Conservation (phyloP, 2,888 invertebrate genomes). For the Gandaritis pyraliata region DNA sequence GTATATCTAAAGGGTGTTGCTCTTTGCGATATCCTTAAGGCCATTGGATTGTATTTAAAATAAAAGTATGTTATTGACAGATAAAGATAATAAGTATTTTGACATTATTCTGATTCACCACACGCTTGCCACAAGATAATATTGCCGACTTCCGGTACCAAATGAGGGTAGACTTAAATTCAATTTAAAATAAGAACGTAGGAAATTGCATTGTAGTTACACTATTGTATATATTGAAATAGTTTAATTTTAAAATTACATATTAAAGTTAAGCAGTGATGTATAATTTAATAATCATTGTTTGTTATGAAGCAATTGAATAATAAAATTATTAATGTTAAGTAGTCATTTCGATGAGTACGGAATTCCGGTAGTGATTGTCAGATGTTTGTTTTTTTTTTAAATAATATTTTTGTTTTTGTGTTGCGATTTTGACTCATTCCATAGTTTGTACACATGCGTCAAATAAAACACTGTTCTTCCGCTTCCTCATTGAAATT, state of each 20-base stretch:
- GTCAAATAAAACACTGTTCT: constrained; percentile 5
- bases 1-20: constrained; percentile 33
- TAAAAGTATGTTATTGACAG: constrained; percentile 23
- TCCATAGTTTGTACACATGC: not conserved
- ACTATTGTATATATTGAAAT: constrained; percentile 16
- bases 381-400: constrained; percentile 30
- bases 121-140: constrained; percentile 8
- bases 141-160: constrained; percentile 23
- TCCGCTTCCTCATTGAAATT: constrained; percentile 7
- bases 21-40: constrained; percentile 42
- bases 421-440: constrained; percentile 28
- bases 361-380: constrained; percentile 34
- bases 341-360: constrained; percentile 31
- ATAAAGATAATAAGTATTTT: constrained; percentile 17
- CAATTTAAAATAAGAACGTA: constrained; percentile 17
- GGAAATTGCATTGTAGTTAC: constrained; percentile 4
- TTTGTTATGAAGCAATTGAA: constrained; percentile 26
- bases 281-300: constrained; percentile 13
- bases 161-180: constrained; percentile 5
- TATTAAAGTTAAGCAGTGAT: not conserved
- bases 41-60: constrained; percentile 30
- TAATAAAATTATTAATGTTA: constrained; percentile 24
- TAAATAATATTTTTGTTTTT: constrained; percentile 31
- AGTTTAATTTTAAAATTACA: constrained; percentile 13
- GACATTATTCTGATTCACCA: constrained; percentile 16